A percentile compares a stretch with the other conserved stretches of the same genome.
phyloP scores from a whole-genome alignment of 2,888 invertebrate species.

The Conchocele bisecta region DNA sequence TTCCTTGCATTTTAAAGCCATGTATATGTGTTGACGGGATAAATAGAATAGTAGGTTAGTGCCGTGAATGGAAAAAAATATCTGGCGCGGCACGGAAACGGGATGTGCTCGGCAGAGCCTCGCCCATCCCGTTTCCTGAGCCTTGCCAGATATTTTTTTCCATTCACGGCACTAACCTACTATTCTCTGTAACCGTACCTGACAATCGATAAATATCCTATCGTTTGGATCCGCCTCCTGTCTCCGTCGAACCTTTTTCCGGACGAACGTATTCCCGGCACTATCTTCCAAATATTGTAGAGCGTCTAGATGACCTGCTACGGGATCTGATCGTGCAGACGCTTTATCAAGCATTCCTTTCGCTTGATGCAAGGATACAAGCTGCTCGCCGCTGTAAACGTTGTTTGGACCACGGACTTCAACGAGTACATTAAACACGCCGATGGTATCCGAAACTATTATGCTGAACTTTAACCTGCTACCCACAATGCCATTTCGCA shows the following conservation, averaged over 20 bases:
- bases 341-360: background rate
- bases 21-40: too few species aligned
- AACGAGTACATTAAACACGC: slow-evolving; percentile 57
- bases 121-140: too few species aligned
- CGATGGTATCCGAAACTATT: slow-evolving; percentile 58
- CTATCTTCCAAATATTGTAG: slow-evolving; percentile 66
- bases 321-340: slow-evolving; percentile 1
- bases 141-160: too few species aligned
- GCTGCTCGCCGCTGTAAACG: slow-evolving; percentile 69
- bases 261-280: slow-evolving; percentile 68
- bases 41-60: too few species aligned
- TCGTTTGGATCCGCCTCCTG: slow-evolving; percentile 58
- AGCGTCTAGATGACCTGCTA: slow-evolving; percentile 16
- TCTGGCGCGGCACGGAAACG: too few species aligned
- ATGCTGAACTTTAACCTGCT: slow-evolving; percentile 79
- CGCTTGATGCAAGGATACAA: slow-evolving; percentile 64
- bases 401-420: slow-evolving; percentile 78
- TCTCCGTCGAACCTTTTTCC: slow-evolving; percentile 64
- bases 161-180: too few species aligned
- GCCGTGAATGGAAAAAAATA: too few species aligned
- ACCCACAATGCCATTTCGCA: slow-evolving; percentile 79
- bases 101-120: too few species aligned
- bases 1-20: too few species aligned
- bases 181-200: too few species aligned
- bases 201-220: too few species aligned